Evolutionary conservation across 2,888 invertebrate genomes (phyloP), one percentile per base, ranked within the genome.

Genomic region (Phrixothrix hirtus): DNA sequence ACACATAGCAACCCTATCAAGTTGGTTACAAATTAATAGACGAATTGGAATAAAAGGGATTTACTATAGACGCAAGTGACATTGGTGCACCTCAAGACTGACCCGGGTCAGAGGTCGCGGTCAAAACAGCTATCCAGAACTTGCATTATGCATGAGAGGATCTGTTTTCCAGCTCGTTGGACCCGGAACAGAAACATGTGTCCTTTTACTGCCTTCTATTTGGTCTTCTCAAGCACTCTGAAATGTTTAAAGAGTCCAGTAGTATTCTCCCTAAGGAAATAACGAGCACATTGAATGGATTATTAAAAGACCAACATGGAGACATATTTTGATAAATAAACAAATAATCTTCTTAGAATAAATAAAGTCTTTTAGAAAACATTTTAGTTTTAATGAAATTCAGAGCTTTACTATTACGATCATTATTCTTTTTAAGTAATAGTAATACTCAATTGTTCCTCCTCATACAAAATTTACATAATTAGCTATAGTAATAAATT

Each of bases 111-210:
- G 58, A 62, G 63, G 65, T 65, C 58, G 68, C 57, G 70, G 71
- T 71, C 69, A 69, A 69, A 66, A 65, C 63, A 64, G 60, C 66
- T 65, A 67, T 68, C 66, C 59, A 53, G 54, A 54, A 59, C 61
- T 61, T 71, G 69, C 67, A 68, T 71, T 66, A 71, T 71, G 66
- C 65, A 70, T 69, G 69, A 68, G 65, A 53, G 58, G 58, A 59
- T 58, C 56, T 60, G 62, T 63, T 66, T 66, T 67, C 67, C 63
- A 59, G 61, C 62, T 64, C 64, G 67, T 62, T 66, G 65, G 59
- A 60, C 55, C 56, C 61, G 55, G 63, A 62, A 58, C 53, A 48
- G 60, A 55, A 61, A 63, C 65, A 64, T 62, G 60, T 66, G 65
- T 64, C 62, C 59, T 58, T 61, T 59, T 57, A 60, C 62, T 62